Evolutionary conservation across 2,797 vertebrate species (phyloP).

Genomic region (Argyrosomus regius): DNA sequence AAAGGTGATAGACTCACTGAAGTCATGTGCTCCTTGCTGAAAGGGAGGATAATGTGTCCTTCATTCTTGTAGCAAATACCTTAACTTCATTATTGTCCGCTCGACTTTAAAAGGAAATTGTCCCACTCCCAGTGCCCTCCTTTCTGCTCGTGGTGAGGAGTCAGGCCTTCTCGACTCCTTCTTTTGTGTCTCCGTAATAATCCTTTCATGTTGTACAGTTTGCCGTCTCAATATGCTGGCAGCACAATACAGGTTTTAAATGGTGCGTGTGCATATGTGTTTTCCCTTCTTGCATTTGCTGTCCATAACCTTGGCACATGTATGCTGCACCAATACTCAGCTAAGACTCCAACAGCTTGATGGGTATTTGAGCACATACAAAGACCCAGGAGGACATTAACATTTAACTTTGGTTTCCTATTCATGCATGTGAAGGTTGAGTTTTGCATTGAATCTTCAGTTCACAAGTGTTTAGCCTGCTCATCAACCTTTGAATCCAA

Average conservation of each 20-base stretch:
- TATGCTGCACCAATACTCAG: conserved; percentile 48
- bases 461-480: conserved; percentile 45
- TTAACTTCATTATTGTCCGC: conserved; percentile 65
- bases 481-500: conserved; percentile 59
- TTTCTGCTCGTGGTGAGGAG: conserved; percentile 39
- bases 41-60: conserved; percentile 64
- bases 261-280: conserved; percentile 60
- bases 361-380: conserved; percentile 64
- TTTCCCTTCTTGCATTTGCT: conserved; percentile 48
- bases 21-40: conserved; percentile 41
- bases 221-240: conserved; percentile 65
- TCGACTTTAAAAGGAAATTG: conserved; percentile 49
- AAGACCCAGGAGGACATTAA: conserved; percentile 68
- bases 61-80: conserved; percentile 64
- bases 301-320: conserved; percentile 77
- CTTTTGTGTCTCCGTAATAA: conserved; percentile 58
- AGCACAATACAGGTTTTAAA: conserved; percentile 73
- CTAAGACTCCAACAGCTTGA: conserved; percentile 46
- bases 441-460: conserved; percentile 65
- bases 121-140: conserved; percentile 10
- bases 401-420: conserved; percentile 74
- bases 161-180: conserved; percentile 54
- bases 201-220: conserved; percentile 71
- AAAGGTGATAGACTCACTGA: conserved; percentile 48
- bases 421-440: conserved; percentile 77